Evolutionary conservation across 2,888 invertebrate genomes (phyloP), one percentile per base, ranked within the genome.

Genomic region (Nemoura dubitans): DNA sequence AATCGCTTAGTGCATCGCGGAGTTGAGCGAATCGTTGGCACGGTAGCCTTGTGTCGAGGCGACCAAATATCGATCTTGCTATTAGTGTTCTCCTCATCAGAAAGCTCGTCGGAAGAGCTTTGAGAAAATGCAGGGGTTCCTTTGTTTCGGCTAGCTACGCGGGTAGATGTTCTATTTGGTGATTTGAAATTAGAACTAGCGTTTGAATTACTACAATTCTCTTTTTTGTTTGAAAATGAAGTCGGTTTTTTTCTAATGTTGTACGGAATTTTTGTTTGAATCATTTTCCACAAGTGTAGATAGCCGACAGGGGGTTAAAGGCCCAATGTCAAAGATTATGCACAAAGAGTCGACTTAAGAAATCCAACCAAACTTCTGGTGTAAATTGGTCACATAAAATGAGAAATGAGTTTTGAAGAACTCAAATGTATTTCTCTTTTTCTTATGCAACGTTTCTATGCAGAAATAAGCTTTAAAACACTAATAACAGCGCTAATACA

Each of bases 191-290:
- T 80, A 26, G 80, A 26, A n/a, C 80, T 80, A 27, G 80, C 42
- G 85, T 78, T 30, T 85, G 14, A 29, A 76, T 78, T 85, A 42
- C n/a, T 36, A 78, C 29, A 36, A 28, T 36, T 2, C 85, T 28
- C 28, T 3, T 85, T 85, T 3, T 36, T 28, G 28, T 81, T 82
- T n/a, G 26, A 76, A 7, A 59, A 7, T 59, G 82, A 59, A 16
- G 76, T 21, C 42, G 10, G 6, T 36, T 85, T 87, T 77, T 87
- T 87, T 30, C 59, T 80, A 26, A 85, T 85, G n/a, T 42, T 87
- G 81, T 82, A 87, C 76, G 85, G 43, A 78, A 87, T 26, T 78
- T 28, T 84, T 0, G 87, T 59, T 42, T 87, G 87, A 3, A 59
- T 1, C 59, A 59, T 59, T 1, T 36, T 36, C 10, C 5, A 6